Base-by-base conservation (phyloP, 2,888 invertebrate species). In the Pseudococcus jackbeardsleyi region DNA sequence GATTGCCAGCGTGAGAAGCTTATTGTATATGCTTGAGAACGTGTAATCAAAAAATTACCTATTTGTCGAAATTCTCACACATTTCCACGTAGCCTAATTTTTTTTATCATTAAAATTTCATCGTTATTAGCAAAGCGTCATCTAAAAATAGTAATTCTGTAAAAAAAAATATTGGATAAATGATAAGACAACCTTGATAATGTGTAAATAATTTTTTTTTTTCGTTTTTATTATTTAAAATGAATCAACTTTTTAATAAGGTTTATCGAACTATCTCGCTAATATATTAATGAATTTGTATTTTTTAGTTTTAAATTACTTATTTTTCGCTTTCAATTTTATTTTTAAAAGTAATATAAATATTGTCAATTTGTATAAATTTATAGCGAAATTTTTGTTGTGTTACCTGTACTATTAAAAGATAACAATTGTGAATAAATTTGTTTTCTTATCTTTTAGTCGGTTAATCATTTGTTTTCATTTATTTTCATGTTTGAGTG, bases 391-490 rank as follows among this genome's bases (percentile, higher is more conserved):
- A 88, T 79, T 88, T 88, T 88, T 88, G 88, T 88, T 88, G 88
- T 88, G 88, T 88, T 88, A 88, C 88, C 88, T 88, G 88, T 88
- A 88, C 82, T 88, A 88, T 88, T 88, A 72, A 88, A 88, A 77
- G 88, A 88, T 88, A 88, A 88, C 88, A 88, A 59, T 88, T 88
- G 88, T 88, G 88, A 88, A 88, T 88, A 88, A 88, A 88, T 88
- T 88, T 88, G 88, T 88, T 88, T 88, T 88, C 88, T 88, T 82
- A 88, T 88, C 88, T 88, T 82, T 82, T 82, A 82, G 79, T 82
- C 79, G 79, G 79, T 82, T 82, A 82, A 82, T 82, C 79, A 46
- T 82, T 72, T 82, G 79, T 42, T 82, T 82, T 82, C 33, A 46
- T 82, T 82, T 46, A 82, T 82, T 82, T 82, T 46, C 33, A 19